Conservation (phyloP, 2,113 vertebrate species). For the Oxyruncus cristatus region DNA sequence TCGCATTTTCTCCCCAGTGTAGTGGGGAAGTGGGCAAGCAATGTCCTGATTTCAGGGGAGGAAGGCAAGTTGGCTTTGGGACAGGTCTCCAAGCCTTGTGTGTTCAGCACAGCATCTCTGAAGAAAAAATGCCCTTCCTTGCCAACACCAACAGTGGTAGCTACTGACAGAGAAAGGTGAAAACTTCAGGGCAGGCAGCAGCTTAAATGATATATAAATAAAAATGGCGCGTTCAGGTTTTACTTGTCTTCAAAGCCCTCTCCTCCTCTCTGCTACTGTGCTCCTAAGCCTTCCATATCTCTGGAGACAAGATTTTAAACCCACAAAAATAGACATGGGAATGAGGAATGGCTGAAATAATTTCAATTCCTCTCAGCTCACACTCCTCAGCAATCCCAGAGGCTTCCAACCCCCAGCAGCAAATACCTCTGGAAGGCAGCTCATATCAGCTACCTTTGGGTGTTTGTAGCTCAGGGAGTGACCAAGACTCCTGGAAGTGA, state of each 20-base stretch:
- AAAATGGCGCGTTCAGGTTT: background rate
- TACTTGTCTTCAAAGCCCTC: accelerated
- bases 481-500: background rate
- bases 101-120: background rate
- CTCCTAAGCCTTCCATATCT: background rate
- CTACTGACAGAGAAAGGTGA: background rate
- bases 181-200: background rate
- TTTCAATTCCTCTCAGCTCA: background rate
- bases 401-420: background rate
- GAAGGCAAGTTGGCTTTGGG: background rate
- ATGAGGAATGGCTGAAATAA: background rate
- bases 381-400: background rate
- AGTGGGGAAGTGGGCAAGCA: background rate
- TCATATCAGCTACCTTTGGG: background rate
- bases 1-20: background rate
- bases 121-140: background rate
- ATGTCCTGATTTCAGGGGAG: background rate
- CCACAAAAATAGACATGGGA: background rate
- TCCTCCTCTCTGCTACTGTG: background rate
- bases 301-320: background rate
- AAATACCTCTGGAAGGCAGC: background rate
- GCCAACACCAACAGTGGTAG: background rate
- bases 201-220: background rate
- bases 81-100: background rate
- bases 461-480: background rate